phyloP scores from a whole-genome alignment of 2,113 vertebrate species.

The Datnioides undecimradiatus region DNA sequence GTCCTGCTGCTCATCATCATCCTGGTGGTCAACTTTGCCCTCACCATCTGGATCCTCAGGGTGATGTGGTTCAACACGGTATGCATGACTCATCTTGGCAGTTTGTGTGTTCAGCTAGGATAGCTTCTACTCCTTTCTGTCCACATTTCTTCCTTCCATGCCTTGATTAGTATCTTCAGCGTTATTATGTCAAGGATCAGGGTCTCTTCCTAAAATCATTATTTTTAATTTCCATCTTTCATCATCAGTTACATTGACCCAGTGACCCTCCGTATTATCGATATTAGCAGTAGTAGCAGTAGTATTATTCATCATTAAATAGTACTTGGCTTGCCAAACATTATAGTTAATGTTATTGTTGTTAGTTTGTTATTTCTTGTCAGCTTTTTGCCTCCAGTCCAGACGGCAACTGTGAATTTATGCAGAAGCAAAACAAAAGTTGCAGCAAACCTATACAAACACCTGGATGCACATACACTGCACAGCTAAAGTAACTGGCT shows the following conservation, averaged over 20 bases:
- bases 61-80: conserved; percentile 99
- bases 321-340: conserved; percentile 33
- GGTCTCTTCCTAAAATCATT: not conserved
- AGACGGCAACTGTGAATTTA: conserved; percentile 67
- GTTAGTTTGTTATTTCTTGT: conserved; percentile 40
- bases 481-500: not conserved
- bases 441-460: conserved; percentile 7
- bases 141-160: not conserved
- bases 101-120: not conserved
- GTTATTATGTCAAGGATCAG: not conserved
- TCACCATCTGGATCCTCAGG: conserved; percentile 96
- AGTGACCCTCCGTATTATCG: conserved; percentile 1
- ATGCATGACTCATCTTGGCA: conserved; percentile 62
- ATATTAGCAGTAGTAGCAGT: not conserved
- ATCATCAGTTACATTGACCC: not conserved
- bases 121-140: not conserved
- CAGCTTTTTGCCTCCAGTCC: conserved; percentile 52
- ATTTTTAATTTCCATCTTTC: not conserved
- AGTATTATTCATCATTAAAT: conserved; percentile 19
- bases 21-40: conserved; percentile 93
- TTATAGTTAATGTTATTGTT: conserved; percentile 31
- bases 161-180: not conserved
- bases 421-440: conserved; percentile 34
- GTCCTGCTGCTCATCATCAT: conserved; percentile 93
- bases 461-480: not conserved